Conservation (phyloP, 2,888 invertebrate species). For the Hyposoter dolosus region DNA sequence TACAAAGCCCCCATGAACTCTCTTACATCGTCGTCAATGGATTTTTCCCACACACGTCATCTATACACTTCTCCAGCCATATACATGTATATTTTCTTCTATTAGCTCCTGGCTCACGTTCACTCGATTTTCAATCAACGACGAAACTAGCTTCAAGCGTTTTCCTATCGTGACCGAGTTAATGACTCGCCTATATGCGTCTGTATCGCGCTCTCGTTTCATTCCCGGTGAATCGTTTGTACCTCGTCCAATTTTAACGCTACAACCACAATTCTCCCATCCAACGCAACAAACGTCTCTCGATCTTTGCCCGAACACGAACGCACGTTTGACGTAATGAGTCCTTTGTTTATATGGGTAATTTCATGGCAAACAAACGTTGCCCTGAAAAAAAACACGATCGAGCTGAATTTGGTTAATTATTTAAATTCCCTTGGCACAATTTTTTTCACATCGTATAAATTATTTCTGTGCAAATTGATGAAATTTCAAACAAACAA, state of each 20-base stretch:
- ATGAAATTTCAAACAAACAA: not conserved
- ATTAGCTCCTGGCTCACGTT: conserved; percentile 53
- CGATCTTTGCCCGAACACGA: conserved; percentile 52
- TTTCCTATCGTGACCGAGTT: conserved; percentile 66
- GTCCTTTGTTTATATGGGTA: not conserved
- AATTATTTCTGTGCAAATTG: not conserved
- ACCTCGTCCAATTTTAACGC: conserved; percentile 38
- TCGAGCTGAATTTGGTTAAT: not conserved
- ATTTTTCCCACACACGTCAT: conserved; percentile 54
- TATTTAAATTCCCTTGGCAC: too few species aligned
- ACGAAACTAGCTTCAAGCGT: conserved; percentile 53
- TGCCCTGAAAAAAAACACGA: not conserved
- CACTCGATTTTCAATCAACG: conserved; percentile 68
- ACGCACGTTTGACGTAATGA: conserved; percentile 29
- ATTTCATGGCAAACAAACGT: not conserved
- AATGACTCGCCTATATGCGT: conserved; percentile 54
- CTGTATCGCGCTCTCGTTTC: conserved; percentile 47
- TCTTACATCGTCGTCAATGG: conserved; percentile 54
- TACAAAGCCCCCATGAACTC: conserved; percentile 28
- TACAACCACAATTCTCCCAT: conserved; percentile 20
- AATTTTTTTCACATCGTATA: not conserved
- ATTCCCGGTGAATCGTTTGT: conserved; percentile 50
- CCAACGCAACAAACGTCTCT: conserved; percentile 26
- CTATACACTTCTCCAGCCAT: not conserved
- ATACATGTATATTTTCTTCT: conserved; percentile 30